A percentile compares a stretch with the other conserved stretches of the same genome.
These are phyloP conservation scores for Glossophaga mutica DNA, from an alignment of 2,797 vertebrate species.

Conservation along the genomic window DNA sequence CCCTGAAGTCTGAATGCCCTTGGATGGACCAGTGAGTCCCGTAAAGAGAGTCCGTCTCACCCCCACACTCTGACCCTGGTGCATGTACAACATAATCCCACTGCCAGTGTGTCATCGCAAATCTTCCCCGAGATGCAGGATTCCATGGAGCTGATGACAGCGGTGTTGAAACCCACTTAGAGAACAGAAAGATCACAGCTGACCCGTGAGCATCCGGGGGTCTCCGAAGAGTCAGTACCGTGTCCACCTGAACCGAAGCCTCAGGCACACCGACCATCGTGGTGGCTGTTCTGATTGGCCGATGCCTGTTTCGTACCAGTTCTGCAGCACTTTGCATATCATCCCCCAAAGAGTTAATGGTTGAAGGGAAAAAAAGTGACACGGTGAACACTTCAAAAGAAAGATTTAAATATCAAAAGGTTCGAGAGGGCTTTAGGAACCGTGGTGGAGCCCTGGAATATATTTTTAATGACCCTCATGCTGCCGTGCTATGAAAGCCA, in stretches of 20 bases:
- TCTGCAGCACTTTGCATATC: conserved; percentile 16
- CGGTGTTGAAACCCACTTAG: background rate
- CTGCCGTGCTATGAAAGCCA: conserved; percentile 35
- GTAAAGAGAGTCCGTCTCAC: background rate
- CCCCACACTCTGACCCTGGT: background rate
- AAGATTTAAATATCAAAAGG: conserved; percentile 70
- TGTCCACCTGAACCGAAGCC: background rate
- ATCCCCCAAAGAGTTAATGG: background rate
- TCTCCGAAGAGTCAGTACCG: background rate
- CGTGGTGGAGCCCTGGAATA: conserved; percentile 18
- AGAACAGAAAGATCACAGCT: background rate
- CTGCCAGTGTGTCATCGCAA: background rate
- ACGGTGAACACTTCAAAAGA: conserved; percentile 62
- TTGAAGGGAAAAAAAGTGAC: conserved; percentile 19
- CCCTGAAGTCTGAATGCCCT: background rate
- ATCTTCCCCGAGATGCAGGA: background rate
- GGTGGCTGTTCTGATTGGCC: background rate
- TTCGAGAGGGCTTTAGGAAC: conserved; percentile 33
- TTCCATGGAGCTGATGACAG: background rate
- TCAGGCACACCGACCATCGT: background rate
- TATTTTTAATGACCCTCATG: conserved; percentile 62
- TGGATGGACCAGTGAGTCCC: background rate
- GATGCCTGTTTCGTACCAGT: background rate
- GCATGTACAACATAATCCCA: background rate
- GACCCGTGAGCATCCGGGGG: background rate